Evolutionary conservation across 2,797 vertebrate species (phyloP), one percentile per base, ranked within the genome.

Genomic region (Pampus argenteus): DNA sequence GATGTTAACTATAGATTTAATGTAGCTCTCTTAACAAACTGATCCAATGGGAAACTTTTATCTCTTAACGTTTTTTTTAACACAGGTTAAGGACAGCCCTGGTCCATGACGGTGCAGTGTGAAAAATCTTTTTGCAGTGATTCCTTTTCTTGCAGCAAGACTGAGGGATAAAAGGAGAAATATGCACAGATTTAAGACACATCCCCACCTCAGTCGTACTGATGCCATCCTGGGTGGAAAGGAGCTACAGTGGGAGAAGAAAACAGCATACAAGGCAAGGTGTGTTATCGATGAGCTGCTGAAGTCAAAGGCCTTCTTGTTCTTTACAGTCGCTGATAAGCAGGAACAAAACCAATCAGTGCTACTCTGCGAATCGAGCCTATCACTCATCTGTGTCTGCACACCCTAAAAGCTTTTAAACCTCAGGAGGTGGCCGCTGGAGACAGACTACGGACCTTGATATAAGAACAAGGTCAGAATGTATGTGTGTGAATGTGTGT

Each of bases 141-240:
- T 71, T 84, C 15, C 28, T 49, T 78, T 62, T 78, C 31, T 61
- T 70, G 76, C 67, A 78, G 68, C 51, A 73, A 51, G 65, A 67
- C 66, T 62, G 50, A 45, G 40, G 54, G 60, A 34, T 28, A 10
- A 73, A 29, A 13, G 26, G 25, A 38, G 7, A 2, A 57, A 63
- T 17, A 71, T 65, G 66, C 72, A 78, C 34, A 81, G 63, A 64
- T 78, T 70, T 50, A 61, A 87, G 64, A 84, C 71, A 72, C 59
- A 84, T 81, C 81, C 97, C 96, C 96, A 99, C 98, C 95, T 99
- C 97, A 55, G 95, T 96, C 58, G 96, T 95, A 91, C 97, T 97
- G 96, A 96, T 97, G 92, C 96, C 96, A 86, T 99, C 97, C 93
- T 95, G 97, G 83, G 96, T 97, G 91, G 96, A 96, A 82, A 99